Evolutionary conservation across 2,888 invertebrate species (phyloP).

Genomic region (Dendrolimus pini): DNA sequence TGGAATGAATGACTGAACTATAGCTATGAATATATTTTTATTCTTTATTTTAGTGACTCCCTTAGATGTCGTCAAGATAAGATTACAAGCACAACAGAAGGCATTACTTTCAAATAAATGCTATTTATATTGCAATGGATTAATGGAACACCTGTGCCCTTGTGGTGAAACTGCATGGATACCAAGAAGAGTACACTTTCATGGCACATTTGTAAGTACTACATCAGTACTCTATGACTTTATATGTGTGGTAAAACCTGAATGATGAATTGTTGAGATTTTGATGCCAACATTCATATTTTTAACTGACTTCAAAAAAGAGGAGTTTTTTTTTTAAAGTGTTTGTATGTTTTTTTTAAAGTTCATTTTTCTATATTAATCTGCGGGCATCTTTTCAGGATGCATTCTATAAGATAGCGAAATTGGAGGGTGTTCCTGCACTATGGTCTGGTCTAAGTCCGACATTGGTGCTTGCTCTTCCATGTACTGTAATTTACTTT

Average conservation of each 20-base stretch:
- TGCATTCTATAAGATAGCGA: conserved; percentile 94
- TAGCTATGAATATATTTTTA: too few species aligned
- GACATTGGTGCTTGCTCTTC: conserved; percentile 95
- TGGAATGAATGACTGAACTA: too few species aligned
- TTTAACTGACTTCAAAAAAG: too few species aligned
- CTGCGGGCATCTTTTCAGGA: conserved; percentile 79
- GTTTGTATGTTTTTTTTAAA: too few species aligned
- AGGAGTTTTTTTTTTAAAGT: too few species aligned
- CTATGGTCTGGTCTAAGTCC: conserved; percentile 99
- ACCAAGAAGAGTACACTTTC: conserved; percentile 82
- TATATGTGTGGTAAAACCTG: too few species aligned
- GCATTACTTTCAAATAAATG: conserved; percentile 89
- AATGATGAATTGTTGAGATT: too few species aligned
- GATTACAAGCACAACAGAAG: conserved; percentile 96
- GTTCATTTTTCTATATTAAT: too few species aligned
- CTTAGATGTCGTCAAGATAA: conserved; percentile 98
- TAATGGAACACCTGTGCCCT: conserved; percentile 98
- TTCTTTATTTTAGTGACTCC: conserved; percentile 87
- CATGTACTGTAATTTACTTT: conserved; percentile 98
- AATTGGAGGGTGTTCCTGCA: conserved; percentile 91
- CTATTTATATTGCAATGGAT: conserved; percentile 97
- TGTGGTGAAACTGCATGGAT: conserved; percentile 83
- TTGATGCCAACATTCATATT: too few species aligned
- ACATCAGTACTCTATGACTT: too few species aligned
- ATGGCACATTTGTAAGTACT: conserved; percentile 81